Evolutionary conservation across 2,888 invertebrate species (phyloP), one percentile per base, ranked within the genome.

Genomic region (Morpho deidamia): DNA sequence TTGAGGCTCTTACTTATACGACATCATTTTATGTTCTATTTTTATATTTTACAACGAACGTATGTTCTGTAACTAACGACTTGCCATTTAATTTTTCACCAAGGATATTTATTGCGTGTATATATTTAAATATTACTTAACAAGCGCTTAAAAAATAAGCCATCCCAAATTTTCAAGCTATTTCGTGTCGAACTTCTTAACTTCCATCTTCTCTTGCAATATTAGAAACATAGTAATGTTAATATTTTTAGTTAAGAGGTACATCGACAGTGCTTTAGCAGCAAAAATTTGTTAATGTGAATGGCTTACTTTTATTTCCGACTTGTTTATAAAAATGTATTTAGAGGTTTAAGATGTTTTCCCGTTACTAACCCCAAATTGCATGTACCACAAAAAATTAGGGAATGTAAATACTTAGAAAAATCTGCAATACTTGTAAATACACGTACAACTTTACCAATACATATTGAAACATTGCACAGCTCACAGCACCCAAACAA

Each of bases 21-120:
- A 62, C 58, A 55, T 59, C 54, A 61, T 72, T 74, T 68, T 70
- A 64, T 58, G 54, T 61, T 53, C 55, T 53, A 45, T 54, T 58
- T 54, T 52, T 70, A 69, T 74, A 69, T 72, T 72, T 74, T 71
- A 76, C 70, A 72, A 67, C 66, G 69, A 68, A 78, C 73, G 67
- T 72, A 68, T 65, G 72, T 77, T 77, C 76, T 78, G 67, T 78
- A 75, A 83, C 81, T 86, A 87, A 84, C 83, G 76, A 88, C 87
- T 88, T 89, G 89, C 89, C 88, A 88, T 88, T 78, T 77, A 78
- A 76, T 78, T 78, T 78, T 83, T 86, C 85, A 81, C 81, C 83
- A 87, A 83, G 81, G 80, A 80, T 87, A 87, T 88, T 87, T 87
- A 84, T 87, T 66, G 61, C 58, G 59, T 70, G 62, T 67, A 64